Percentiles rank a stretch among this genome's conserved stretches.
Conservation (phyloP, 2,113 vertebrate species). For the Odobenus rosmarus region DNA sequence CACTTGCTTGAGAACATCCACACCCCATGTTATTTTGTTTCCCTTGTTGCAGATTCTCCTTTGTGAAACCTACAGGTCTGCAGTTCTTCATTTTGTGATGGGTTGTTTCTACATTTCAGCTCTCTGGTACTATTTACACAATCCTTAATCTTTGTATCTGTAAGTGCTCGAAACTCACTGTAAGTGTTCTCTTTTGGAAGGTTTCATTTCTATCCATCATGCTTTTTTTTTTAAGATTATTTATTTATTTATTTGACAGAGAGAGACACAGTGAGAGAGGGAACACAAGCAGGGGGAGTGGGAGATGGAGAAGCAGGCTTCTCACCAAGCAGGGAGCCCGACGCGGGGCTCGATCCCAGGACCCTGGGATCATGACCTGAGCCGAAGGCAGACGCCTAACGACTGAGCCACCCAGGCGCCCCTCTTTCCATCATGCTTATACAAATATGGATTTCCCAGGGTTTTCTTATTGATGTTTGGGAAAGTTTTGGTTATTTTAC, state of each 20-base stretch:
- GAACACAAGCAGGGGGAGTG: no score
- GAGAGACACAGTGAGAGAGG: no score
- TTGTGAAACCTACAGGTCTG: background rate
- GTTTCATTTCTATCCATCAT: background rate
- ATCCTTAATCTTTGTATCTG: constrained; percentile 17
- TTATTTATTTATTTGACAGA: no score
- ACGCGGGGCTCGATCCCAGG: no score
- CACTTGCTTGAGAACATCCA: background rate
- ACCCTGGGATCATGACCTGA: no score
- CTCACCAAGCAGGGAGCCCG: no score
- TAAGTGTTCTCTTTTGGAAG: background rate
- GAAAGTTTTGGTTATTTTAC: background rate
- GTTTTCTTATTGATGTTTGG: background rate
- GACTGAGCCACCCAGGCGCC: no score
- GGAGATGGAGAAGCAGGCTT: no score
- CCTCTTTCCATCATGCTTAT: background rate
- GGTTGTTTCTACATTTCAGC: background rate
- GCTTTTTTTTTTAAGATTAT: background rate
- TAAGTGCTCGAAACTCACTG: background rate
- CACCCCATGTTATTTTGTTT: background rate
- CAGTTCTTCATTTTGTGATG: constrained; percentile 13
- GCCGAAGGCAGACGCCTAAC: no score
- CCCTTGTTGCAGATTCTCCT: background rate
- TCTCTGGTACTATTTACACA: constrained; percentile 34
- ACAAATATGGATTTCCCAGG: background rate